Conservation (phyloP, 2,113 vertebrate species). For the Burhinus bistriatus region DNA sequence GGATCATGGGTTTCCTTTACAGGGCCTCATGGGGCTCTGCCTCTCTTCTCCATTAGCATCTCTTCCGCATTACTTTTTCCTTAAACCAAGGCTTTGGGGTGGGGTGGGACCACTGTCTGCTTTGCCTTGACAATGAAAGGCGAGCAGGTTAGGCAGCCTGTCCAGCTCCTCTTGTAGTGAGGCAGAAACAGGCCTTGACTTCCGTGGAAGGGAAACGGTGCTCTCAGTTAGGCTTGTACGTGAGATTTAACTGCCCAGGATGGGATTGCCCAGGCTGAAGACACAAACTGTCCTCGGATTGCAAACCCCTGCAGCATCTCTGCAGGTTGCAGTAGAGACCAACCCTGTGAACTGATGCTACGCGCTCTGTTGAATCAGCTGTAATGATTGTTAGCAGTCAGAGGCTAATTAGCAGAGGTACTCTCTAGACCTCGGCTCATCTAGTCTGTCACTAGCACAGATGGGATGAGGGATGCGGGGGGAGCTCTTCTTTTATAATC, state of each 20-base stretch:
- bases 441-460: background rate
- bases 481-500: background rate
- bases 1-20: background rate
- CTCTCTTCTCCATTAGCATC: background rate
- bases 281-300: rapidly evolving
- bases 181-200: background rate
- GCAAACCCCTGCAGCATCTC: background rate
- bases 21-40: background rate
- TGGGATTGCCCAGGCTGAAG: background rate
- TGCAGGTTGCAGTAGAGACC: background rate
- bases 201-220: background rate
- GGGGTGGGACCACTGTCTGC: background rate
- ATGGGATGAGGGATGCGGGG: background rate
- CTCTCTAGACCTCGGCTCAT: background rate
- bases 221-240: rapidly evolving
- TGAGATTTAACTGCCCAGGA: background rate
- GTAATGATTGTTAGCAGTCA: background rate
- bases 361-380: background rate
- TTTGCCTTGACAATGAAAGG: background rate
- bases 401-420: background rate
- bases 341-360: background rate
- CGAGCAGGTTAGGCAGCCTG: background rate
- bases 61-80: background rate
- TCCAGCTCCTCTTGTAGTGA: background rate
- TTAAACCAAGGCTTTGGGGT: background rate